phyloP scores from a whole-genome alignment of 2,797 vertebrate species.

The Cetoscarus ocellatus region DNA sequence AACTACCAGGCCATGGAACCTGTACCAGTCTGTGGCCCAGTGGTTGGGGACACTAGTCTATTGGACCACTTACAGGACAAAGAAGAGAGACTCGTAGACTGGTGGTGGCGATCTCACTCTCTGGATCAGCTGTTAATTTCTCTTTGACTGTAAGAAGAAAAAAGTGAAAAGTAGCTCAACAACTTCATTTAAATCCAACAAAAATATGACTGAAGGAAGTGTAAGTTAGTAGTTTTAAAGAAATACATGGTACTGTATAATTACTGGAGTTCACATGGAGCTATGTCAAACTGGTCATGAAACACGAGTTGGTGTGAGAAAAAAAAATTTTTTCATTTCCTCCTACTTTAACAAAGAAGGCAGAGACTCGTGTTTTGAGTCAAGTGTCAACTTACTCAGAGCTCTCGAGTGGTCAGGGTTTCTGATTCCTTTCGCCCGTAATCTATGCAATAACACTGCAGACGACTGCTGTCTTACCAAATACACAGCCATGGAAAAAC shows the following conservation, averaged over 20 bases:
- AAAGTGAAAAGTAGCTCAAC: too few species aligned
- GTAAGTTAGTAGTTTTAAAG: too few species aligned
- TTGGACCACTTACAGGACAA: constrained; percentile 90
- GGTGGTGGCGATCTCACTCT: constrained; percentile 98
- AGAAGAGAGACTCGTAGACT: constrained; percentile 97
- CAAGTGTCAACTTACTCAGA: constrained; percentile 88
- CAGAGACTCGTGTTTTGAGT: not conserved
- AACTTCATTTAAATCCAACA: not conserved
- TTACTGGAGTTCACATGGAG: too few species aligned
- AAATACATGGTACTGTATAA: too few species aligned
- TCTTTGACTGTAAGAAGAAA: constrained; percentile 91
- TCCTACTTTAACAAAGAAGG: not conserved
- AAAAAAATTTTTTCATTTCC: not conserved
- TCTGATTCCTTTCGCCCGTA: constrained; percentile 97
- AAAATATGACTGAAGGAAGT: too few species aligned
- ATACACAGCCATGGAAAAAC: constrained; percentile 99
- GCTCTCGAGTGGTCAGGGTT: constrained; percentile 99
- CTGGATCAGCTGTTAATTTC: constrained; percentile 96
- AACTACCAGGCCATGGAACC: too few species aligned
- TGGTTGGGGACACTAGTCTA: not conserved
- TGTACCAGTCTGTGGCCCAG: too few species aligned
- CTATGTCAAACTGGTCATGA: too few species aligned
- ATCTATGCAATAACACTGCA: constrained; percentile 94
- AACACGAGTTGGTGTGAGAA: too few species aligned
- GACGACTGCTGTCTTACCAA: constrained; percentile 97